A percentile compares a stretch with the other conserved stretches of the same genome.
Evolutionary conservation across 2,797 vertebrate species (phyloP).

Genomic region (Poeciliopsis presidionis): DNA sequence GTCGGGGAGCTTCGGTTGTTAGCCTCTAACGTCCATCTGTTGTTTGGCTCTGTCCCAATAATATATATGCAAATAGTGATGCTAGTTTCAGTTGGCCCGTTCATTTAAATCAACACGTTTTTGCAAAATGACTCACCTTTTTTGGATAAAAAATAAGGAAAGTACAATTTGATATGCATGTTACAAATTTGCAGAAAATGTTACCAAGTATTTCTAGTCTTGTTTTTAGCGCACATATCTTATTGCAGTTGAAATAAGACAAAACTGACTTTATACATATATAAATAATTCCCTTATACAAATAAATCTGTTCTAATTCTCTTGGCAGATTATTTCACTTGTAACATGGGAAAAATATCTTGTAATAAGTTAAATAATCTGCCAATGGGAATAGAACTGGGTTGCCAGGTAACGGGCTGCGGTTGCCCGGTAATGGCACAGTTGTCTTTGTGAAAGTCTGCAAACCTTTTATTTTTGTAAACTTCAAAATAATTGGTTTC

Average conservation of each 20-base stretch:
- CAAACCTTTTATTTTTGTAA: background rate
- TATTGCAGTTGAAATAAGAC: too few relatives aligned
- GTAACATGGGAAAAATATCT: too few relatives aligned
- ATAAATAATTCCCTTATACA: too few relatives aligned
- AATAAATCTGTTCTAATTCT: too few relatives aligned
- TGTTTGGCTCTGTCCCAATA: background rate
- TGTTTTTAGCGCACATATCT: too few relatives aligned
- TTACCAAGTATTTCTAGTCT: too few relatives aligned
- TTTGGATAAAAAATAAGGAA: background rate
- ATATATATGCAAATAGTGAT: background rate
- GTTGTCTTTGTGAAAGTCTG: background rate
- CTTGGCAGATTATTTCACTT: too few relatives aligned
- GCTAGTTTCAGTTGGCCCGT: background rate
- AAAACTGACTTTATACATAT: too few relatives aligned
- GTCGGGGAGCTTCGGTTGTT: background rate
- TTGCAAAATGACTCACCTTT: background rate
- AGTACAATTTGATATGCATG: background rate
- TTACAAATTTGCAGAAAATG: background rate
- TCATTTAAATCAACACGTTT: background rate
- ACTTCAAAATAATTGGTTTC: background rate
- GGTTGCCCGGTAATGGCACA: too few relatives aligned
- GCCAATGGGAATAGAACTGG: too few relatives aligned
- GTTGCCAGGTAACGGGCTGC: too few relatives aligned
- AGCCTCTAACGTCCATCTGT: constrained; percentile 3
- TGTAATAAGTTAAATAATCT: too few relatives aligned